A percentile compares a stretch with the other conserved stretches of the same genome.
Conservation (phyloP, 2,113 vertebrate genomes). For the Danionella cerebrum region DNA sequence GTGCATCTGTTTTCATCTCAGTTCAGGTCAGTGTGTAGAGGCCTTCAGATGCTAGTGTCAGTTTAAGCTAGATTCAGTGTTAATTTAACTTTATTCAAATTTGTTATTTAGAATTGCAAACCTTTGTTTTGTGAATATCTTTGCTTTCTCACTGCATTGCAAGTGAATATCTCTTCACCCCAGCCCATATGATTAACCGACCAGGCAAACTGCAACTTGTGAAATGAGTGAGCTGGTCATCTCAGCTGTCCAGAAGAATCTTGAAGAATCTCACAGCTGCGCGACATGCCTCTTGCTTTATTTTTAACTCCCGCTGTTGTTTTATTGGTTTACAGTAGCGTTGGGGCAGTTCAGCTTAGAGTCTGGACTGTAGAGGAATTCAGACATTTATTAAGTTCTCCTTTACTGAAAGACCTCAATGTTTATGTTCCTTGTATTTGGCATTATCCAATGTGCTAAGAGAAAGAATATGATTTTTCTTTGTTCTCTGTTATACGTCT, state of each 20-base stretch:
- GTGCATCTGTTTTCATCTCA: no score
- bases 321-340: slow-evolving; percentile 47
- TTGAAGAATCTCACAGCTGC: slow-evolving; percentile 72
- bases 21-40: no score
- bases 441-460: neutral
- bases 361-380: slow-evolving; percentile 25
- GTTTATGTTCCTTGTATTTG: neutral
- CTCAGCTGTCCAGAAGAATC: slow-evolving; percentile 80
- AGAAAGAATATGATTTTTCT: slow-evolving; percentile 12
- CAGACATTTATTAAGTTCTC: neutral
- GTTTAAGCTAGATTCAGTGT: no score
- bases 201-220: slow-evolving; percentile 14
- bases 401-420: neutral
- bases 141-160: neutral
- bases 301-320: slow-evolving; percentile 64
- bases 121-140: neutral
- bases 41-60: no score
- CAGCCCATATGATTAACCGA: neutral
- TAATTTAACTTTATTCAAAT: no score
- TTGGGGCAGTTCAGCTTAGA: slow-evolving; percentile 37
- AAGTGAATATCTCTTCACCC: neutral
- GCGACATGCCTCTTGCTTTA: slow-evolving; percentile 62
- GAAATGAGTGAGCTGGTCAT: slow-evolving; percentile 52
- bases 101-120: no score
- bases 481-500: slow-evolving; percentile 43